Evolutionary conservation across 2,797 vertebrate species (phyloP).

Genomic region (Brachyalestes nurse): DNA sequence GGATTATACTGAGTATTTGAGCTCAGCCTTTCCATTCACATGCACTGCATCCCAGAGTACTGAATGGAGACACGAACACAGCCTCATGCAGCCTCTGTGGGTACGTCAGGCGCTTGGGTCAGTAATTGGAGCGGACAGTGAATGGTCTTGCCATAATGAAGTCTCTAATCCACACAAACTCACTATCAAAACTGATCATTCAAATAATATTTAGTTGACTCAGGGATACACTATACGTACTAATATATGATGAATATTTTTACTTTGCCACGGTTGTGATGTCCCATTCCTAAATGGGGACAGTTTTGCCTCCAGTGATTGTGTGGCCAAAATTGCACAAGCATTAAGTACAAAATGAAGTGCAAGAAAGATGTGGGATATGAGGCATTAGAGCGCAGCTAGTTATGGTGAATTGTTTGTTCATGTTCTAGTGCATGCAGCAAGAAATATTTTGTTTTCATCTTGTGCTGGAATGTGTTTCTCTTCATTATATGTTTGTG

Average conservation of each 20-base stretch:
- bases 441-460: slow-evolving; percentile 24
- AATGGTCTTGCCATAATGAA: neutral
- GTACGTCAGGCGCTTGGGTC: neutral
- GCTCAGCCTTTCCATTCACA: slow-evolving; percentile 36
- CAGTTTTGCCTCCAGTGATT: no score
- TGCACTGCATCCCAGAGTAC: neutral
- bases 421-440: neutral
- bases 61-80: neutral
- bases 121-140: neutral
- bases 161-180: neutral
- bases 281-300: no score
- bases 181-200: no score
- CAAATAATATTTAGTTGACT: no score
- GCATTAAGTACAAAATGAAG: no score
- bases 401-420: no score
- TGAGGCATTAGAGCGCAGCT: no score
- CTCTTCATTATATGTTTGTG: slow-evolving; percentile 10
- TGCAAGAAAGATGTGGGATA: no score
- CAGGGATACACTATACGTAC: no score
- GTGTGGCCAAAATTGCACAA: no score
- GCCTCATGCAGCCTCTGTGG: neutral
- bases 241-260: no score
- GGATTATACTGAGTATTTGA: slow-evolving; percentile 22
- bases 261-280: no score
- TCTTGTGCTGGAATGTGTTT: neutral